Percentiles rank a stretch among this genome's conserved stretches.
Evolutionary conservation across 2,797 vertebrate species (phyloP).

Genomic region (Darevskia nairensis): DNA sequence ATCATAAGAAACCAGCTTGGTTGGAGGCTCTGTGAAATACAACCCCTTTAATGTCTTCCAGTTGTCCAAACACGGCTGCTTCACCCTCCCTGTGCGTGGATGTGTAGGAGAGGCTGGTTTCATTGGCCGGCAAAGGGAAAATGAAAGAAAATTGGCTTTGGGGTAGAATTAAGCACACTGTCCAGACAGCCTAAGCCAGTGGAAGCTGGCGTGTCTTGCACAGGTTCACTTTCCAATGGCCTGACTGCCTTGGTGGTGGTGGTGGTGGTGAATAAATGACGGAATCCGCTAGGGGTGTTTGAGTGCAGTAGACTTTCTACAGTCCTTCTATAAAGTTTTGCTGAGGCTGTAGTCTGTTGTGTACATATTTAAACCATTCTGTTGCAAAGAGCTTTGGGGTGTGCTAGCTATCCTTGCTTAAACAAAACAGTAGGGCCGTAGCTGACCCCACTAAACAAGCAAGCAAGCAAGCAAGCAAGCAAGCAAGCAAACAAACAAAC

Average conservation of each 20-base stretch:
- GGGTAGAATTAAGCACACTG: conserved; percentile 3
- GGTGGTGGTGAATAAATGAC: background rate
- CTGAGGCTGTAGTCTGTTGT: background rate
- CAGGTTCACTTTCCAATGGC: conserved; percentile 55
- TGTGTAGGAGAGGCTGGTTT: background rate
- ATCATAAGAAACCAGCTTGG: conserved; percentile 65
- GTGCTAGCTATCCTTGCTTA: background rate
- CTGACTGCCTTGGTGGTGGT: background rate
- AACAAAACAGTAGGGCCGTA: background rate
- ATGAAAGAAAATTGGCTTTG: conserved; percentile 32
- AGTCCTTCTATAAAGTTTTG: background rate
- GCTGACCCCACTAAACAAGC: too few relatives aligned
- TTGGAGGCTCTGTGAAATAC: conserved; percentile 74
- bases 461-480: too few relatives aligned
- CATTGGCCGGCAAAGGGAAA: conserved; percentile 37
- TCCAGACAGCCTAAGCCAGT: conserved; percentile 31
- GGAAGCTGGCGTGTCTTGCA: conserved; percentile 52
- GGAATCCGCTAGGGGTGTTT: background rate
- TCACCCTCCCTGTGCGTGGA: conserved; percentile 49
- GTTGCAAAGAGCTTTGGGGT: background rate
- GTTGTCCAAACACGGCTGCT: conserved; percentile 85
- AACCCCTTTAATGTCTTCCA: conserved; percentile 81
- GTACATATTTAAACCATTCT: background rate
- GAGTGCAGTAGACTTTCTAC: background rate
- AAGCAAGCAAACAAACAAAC: too few relatives aligned